A percentile compares a stretch with the other conserved stretches of the same genome.
phyloP scores from a whole-genome alignment of 1,140 invertebrate genomes.

The Palaemon carinicauda region DNA sequence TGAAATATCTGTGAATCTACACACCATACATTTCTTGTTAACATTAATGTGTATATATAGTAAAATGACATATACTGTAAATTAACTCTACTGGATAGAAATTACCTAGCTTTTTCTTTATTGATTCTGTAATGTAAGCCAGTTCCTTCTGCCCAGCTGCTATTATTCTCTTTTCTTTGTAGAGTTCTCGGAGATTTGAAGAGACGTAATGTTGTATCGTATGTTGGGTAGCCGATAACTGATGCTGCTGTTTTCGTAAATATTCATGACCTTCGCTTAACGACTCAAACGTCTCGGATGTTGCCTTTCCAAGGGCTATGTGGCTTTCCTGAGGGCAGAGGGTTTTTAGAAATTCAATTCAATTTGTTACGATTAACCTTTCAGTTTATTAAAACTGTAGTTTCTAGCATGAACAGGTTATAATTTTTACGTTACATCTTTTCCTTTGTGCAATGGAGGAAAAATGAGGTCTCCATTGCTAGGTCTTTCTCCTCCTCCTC shows the following conservation, averaged over 20 bases:
- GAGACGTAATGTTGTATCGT: slow-evolving; percentile 68
- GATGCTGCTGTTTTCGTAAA: slow-evolving; percentile 69
- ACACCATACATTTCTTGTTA: neutral
- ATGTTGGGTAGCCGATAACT: slow-evolving; percentile 68
- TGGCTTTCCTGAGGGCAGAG: slow-evolving; percentile 68
- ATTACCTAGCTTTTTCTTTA: slow-evolving; percentile 70
- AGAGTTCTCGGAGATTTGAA: slow-evolving; percentile 70
- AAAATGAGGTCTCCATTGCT: too few relatives aligned
- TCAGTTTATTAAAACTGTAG: too few relatives aligned
- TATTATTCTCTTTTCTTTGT: slow-evolving; percentile 72
- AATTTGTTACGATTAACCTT: too few relatives aligned
- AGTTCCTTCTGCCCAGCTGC: slow-evolving; percentile 70
- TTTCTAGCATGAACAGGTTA: too few relatives aligned
- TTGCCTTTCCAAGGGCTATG: slow-evolving; percentile 68
- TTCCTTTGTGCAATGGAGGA: too few relatives aligned
- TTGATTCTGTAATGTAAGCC: slow-evolving; percentile 68
- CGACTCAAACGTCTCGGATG: slow-evolving; percentile 67
- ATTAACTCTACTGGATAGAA: neutral
- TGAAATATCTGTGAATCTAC: too few relatives aligned
- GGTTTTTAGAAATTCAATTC: slow-evolving; percentile 41
- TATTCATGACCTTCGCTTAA: slow-evolving; percentile 68
- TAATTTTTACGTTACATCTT: too few relatives aligned
- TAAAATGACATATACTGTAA: neutral
- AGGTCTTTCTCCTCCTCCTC: too few relatives aligned
- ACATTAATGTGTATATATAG: neutral